phyloP scores from a whole-genome alignment of 2,888 invertebrate species.

The Ptychoptera contaminata region DNA sequence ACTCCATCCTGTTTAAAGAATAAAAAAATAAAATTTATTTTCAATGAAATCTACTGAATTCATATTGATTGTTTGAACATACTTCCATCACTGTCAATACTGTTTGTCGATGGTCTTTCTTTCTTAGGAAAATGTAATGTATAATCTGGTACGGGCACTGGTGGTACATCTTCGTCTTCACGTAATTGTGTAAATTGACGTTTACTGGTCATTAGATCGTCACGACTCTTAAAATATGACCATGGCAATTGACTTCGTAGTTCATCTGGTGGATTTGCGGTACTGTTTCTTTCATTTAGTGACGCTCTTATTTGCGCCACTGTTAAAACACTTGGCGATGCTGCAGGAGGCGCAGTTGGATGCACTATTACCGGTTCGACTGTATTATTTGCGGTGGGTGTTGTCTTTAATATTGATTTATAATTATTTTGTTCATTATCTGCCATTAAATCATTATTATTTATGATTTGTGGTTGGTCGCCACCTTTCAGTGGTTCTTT shows the following conservation, averaged over 20 bases:
- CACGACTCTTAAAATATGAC: slow-evolving; percentile 37
- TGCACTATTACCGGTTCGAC: background rate
- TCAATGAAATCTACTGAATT: too few relatives aligned
- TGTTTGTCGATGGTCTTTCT: slow-evolving; percentile 20
- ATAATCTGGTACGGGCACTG: slow-evolving; percentile 44
- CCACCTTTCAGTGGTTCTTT: slow-evolving; percentile 5
- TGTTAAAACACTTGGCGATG: background rate
- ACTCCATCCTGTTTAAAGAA: too few relatives aligned
- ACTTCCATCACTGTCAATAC: slow-evolving; percentile 1
- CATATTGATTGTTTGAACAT: too few relatives aligned
- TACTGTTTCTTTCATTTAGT: background rate
- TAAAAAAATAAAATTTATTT: too few relatives aligned
- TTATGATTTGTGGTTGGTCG: background rate
- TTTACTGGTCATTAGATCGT: slow-evolving; percentile 16
- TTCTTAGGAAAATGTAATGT: slow-evolving; percentile 29
- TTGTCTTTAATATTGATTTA: background rate
- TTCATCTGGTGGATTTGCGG: slow-evolving; percentile 23
- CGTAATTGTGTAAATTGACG: slow-evolving; percentile 30
- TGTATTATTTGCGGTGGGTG: background rate
- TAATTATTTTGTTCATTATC: background rate
- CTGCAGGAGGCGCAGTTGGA: background rate
- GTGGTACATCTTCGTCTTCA: slow-evolving; percentile 39
- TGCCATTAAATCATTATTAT: background rate
- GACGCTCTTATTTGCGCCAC: background rate
- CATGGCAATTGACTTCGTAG: slow-evolving; percentile 43